Percentiles rank a stretch among this genome's conserved stretches.
Evolutionary conservation across 2,113 vertebrate genomes (phyloP).

Genomic region (Chauna torquata): DNA sequence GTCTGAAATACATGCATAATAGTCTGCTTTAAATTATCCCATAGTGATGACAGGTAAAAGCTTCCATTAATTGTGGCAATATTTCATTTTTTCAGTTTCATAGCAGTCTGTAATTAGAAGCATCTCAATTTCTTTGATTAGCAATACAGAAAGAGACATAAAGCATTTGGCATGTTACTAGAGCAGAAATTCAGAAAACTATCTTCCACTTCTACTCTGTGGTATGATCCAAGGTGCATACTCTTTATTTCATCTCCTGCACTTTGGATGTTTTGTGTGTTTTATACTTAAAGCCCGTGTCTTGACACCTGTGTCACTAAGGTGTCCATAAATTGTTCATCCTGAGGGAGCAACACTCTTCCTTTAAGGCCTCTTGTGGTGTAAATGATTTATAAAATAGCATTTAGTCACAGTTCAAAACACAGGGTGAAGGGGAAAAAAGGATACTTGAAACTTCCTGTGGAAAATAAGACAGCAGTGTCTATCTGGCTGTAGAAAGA

Average conservation of each 20-base stretch:
- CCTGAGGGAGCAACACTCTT: neutral
- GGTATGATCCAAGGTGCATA: neutral
- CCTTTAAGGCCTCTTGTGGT: neutral
- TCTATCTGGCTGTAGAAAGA: neutral
- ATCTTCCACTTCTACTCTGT: neutral
- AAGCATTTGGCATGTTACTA: neutral
- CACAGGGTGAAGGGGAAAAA: neutral
- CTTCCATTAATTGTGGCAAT: neutral
- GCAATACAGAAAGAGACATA: neutral
- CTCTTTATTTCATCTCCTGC: neutral
- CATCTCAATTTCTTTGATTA: neutral
- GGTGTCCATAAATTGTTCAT: neutral
- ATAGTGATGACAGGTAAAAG: neutral
- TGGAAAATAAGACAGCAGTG: neutral
- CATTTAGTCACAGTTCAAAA: neutral
- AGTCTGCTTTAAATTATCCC: neutral
- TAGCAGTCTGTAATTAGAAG: neutral
- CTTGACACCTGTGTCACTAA: neutral
- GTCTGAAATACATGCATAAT: neutral
- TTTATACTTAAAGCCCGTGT: neutral
- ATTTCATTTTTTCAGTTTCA: conserved; percentile 1
- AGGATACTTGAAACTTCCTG: neutral
- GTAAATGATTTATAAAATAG: neutral
- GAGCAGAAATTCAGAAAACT: neutral
- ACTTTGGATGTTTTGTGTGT: neutral